Evolutionary conservation across 2,888 invertebrate genomes (phyloP).

Genomic region (Coelogynopora nodosa): DNA sequence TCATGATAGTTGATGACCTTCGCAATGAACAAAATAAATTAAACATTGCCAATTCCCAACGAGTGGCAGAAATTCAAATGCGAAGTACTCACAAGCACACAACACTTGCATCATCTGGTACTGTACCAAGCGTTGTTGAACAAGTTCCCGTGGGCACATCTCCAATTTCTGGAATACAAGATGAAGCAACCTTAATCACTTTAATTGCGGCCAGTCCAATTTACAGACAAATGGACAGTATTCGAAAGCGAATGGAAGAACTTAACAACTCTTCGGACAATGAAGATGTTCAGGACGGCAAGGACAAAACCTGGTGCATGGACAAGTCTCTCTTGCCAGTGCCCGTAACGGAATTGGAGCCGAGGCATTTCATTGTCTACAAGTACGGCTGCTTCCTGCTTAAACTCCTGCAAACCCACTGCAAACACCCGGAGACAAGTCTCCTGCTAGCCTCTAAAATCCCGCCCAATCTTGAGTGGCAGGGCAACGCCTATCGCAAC

Average conservation of each 20-base stretch:
- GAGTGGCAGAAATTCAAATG: neutral
- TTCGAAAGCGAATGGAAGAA: slow-evolving; percentile 13
- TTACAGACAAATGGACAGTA: neutral
- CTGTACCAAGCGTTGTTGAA: neutral
- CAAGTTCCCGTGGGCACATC: neutral
- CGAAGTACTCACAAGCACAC: neutral
- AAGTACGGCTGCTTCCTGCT: slow-evolving; percentile 58
- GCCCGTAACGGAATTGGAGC: slow-evolving; percentile 56
- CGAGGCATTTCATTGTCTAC: slow-evolving; percentile 57
- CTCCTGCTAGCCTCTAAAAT: slow-evolving; percentile 58
- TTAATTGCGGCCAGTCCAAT: neutral
- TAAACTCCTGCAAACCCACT: slow-evolving; percentile 54
- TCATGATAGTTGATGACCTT: neutral
- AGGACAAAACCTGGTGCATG: slow-evolving; percentile 54
- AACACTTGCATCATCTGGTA: neutral
- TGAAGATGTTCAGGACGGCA: neutral
- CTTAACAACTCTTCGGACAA: neutral
- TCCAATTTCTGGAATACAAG: neutral
- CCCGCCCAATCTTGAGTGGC: slow-evolving; percentile 54
- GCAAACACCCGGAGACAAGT: slow-evolving; percentile 55
- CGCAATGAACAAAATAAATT: neutral
- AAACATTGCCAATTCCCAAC: neutral
- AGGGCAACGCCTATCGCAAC: slow-evolving; percentile 56
- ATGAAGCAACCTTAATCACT: neutral
- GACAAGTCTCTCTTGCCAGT: slow-evolving; percentile 55